These are phyloP conservation scores for Grallaria varia DNA, from an alignment of 2,113 vertebrate species.

Conservation along the genomic window DNA sequence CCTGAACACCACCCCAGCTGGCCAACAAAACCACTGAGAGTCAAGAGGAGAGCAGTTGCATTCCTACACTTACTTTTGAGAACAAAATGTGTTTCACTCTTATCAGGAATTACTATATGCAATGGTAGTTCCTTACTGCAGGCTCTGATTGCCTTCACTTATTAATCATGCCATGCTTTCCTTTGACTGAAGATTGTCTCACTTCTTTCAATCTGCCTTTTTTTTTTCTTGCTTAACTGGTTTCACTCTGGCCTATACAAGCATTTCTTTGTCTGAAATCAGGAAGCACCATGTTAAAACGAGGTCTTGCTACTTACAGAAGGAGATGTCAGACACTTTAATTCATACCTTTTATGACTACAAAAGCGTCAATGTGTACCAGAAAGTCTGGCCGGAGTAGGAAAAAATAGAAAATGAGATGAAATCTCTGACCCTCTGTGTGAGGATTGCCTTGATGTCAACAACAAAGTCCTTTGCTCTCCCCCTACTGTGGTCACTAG, in stretches of 20 bases:
- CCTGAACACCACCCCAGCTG: neutral
- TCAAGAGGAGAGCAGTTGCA: neutral
- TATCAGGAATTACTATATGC: neutral
- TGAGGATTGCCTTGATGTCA: neutral
- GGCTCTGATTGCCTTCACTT: neutral
- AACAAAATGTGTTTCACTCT: neutral
- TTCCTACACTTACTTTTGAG: neutral
- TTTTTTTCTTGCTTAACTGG: constrained; percentile 47
- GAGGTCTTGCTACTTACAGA: neutral
- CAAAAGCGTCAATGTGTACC: neutral
- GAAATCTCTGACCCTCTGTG: neutral
- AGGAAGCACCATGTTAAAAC: constrained; percentile 33
- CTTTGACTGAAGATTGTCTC: neutral
- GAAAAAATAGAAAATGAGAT: neutral
- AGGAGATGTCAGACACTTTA: neutral
- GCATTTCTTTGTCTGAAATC: constrained; percentile 56
- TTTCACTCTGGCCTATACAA: constrained; percentile 43
- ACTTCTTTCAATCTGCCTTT: neutral
- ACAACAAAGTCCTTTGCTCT: neutral
- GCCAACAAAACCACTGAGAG: neutral
- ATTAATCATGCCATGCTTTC: neutral
- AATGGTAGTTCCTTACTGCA: neutral
- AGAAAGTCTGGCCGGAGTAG: neutral
- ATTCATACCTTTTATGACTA: neutral
- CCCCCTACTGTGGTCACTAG: neutral